Evolutionary conservation across 2,888 invertebrate species (phyloP).

Genomic region (Caenorhabditis japonica): DNA sequence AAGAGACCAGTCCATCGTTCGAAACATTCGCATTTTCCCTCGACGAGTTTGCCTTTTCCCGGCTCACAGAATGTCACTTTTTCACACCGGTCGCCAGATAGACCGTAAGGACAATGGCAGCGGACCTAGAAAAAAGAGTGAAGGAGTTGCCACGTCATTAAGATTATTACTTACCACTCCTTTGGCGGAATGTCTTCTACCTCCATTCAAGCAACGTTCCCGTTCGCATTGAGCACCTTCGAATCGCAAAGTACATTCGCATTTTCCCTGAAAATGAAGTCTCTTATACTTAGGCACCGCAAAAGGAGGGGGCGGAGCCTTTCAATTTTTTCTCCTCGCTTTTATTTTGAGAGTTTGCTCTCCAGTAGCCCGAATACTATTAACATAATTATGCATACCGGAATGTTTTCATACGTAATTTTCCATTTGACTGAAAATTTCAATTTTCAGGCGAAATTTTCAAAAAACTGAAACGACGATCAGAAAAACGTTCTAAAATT

Average conservation of each 20-base stretch:
- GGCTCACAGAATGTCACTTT: slow-evolving; percentile 64
- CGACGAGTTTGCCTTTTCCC: slow-evolving; percentile 63
- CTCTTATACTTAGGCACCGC: no score
- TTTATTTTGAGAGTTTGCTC: no score
- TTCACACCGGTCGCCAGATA: slow-evolving; percentile 63
- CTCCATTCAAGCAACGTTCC: slow-evolving; percentile 64
- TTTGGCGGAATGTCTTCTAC: slow-evolving; percentile 50
- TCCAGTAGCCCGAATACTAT: no score
- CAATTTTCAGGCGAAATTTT: no score
- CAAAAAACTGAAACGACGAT: no score
- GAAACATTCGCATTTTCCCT: slow-evolving; percentile 65
- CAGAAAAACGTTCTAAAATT: no score
- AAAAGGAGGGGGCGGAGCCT: no score
- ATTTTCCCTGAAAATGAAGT: slow-evolving; percentile 63
- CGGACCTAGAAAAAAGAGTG: slow-evolving; percentile 31
- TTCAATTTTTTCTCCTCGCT: no score
- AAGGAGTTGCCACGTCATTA: not conserved
- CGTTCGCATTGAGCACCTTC: slow-evolving; percentile 60
- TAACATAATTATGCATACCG: no score
- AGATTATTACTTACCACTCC: slow-evolving; percentile 39
- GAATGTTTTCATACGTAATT: no score
- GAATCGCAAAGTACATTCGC: slow-evolving; percentile 62
- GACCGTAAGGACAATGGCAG: slow-evolving; percentile 65
- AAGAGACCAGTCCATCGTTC: slow-evolving; percentile 61
- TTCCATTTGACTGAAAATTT: no score